phyloP scores from a whole-genome alignment of 2,113 vertebrate genomes.

The Semnornis frantzii region DNA sequence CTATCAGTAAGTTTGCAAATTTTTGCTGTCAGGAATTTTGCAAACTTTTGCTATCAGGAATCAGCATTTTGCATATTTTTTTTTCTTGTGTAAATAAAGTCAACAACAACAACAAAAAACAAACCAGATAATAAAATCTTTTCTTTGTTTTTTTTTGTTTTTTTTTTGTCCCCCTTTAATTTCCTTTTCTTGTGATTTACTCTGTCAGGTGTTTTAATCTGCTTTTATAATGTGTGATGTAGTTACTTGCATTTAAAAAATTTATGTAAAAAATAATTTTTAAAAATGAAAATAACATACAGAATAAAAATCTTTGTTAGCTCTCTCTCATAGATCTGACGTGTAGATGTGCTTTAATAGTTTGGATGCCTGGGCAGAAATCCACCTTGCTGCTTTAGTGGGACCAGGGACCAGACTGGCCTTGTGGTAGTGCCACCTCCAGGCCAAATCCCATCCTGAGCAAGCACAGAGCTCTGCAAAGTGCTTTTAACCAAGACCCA shows the following conservation, averaged over 20 bases:
- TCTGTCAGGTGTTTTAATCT: neutral
- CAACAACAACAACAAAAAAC: neutral
- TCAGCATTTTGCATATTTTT: neutral
- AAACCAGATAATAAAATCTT: too few relatives aligned
- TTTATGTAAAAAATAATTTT: accelerated
- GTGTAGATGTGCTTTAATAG: neutral
- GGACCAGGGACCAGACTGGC: accelerated
- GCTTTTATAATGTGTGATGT: neutral
- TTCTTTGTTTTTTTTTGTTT: neutral
- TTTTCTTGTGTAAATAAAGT: neutral
- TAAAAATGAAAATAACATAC: neutral
- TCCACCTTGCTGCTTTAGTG: accelerated
- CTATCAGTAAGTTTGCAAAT: too few relatives aligned
- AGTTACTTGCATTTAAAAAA: neutral
- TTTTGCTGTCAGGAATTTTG: too few relatives aligned
- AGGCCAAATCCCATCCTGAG: neutral
- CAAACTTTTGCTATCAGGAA: neutral
- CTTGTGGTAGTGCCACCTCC: neutral
- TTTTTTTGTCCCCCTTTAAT: neutral
- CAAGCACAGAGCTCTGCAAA: neutral
- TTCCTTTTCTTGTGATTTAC: neutral
- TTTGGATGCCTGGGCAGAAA: neutral
- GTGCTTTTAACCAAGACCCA: accelerated
- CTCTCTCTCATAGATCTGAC: neutral
- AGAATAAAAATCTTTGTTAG: neutral